Base-by-base conservation (phyloP, 64 coral and sea anemone genomes). In the Montipora capricornis region DNA sequence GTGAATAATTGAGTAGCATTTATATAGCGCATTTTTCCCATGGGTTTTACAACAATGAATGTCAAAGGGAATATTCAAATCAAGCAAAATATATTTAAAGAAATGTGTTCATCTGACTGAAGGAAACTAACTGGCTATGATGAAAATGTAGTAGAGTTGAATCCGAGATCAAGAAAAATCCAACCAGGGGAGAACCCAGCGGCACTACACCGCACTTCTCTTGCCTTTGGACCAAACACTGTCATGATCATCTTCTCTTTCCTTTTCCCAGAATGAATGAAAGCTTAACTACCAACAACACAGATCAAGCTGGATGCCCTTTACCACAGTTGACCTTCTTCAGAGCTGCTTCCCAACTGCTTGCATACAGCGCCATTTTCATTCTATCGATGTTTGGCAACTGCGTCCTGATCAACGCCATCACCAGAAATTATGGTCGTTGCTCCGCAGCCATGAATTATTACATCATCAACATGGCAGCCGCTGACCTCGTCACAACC, bases 401-500 rank as follows among this genome's bases (percentile, higher is more conserved):
- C 37, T 68, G 81, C 29, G 45, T 84, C 4, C 81, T 84, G 3
- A 84, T 84, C 59, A 44, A 20, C 2, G 81, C 81, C 24, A 68
- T 68, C 13, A 19, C 37, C 15, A 12, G 74, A 46, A 84, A 84
- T 68, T 68, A 49, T 37, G 5, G 59, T 67, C 89, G 90, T 67
- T 87, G 91, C 76, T 78, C 79, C 17, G 88, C 84, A 15, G 92
- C 92, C 20, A 97, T 93, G 17, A 97, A 94, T 50, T 97, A 93
- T 76, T 93, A 91, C 8, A 97, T 97, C 50, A 77, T 93, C 47
- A 97, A 97, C 70, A 97, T 97, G 95, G 95, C 95, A 69, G 76
- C 61, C n/a, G 83, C 92, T n/a, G 95, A 97, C 81, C 90, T 97
- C 14, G 78, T 97, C 29, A 97, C 94, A 80, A 94, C 95, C 8